A percentile compares a stretch with the other conserved stretches of the same genome.
Conservation (phyloP, 2,888 invertebrate genomes). For the Malthinus seriepunctatus region DNA sequence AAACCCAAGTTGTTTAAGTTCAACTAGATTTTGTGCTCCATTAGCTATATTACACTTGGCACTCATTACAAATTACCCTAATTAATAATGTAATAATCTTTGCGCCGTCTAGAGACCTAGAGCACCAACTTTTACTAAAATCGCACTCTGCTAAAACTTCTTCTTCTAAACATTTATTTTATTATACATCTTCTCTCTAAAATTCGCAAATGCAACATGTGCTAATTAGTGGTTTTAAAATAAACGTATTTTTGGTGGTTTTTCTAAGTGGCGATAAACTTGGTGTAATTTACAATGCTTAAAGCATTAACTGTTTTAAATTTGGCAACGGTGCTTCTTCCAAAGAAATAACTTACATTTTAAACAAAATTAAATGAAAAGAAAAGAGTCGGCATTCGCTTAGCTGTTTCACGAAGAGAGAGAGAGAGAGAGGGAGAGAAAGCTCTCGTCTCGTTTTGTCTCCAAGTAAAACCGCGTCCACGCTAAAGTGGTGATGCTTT, state of each 20-base stretch:
- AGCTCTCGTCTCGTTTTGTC: too few relatives aligned
- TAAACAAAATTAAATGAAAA: too few relatives aligned
- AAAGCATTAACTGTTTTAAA: too few relatives aligned
- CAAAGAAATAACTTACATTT: too few relatives aligned
- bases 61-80: constrained; percentile 37
- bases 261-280: too few relatives aligned
- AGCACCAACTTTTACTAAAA: constrained; percentile 14
- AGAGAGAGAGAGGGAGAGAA: too few relatives aligned
- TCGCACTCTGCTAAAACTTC: constrained; percentile 15
- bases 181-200: constrained; percentile 9
- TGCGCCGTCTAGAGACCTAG: constrained; percentile 37
- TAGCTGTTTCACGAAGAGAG: too few relatives aligned
- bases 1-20: not conserved
- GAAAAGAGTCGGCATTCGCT: too few relatives aligned
- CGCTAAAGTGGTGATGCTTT: too few relatives aligned
- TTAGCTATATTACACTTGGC: constrained; percentile 19
- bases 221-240: constrained; percentile 16
- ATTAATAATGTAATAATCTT: constrained; percentile 42
- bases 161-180: constrained; percentile 11
- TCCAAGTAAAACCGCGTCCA: too few relatives aligned
- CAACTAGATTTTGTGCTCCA: constrained; percentile 8
- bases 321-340: too few relatives aligned
- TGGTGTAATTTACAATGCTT: too few relatives aligned
- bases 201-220: constrained; percentile 14
- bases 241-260: not conserved